Evolutionary conservation across 2,888 invertebrate species (phyloP), one percentile per base, ranked within the genome.

Genomic region (Sipunculus nudus): DNA sequence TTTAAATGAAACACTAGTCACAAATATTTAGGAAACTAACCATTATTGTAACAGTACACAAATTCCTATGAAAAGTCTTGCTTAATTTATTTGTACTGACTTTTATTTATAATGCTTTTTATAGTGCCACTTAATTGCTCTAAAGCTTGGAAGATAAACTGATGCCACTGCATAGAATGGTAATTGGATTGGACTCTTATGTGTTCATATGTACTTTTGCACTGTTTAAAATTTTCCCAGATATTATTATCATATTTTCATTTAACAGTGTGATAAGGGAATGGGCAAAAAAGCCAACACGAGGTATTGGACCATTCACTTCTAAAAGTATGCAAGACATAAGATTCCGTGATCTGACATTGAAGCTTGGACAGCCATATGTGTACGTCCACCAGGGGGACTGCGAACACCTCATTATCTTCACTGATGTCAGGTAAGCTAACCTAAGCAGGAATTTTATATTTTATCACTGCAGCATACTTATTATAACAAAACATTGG

Each of bases 381-480:
- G 87, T 97, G 0, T 97, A 92, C 85, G 87, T 91, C 63, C 97
- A 97, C 85, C 93, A 94, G 82, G 96, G 94, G 8, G 88, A 89
- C 76, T 97, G 96, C 84, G 96, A 97, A 84, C 97, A 97, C 84
- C 80, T 95, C 2, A 87, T 96, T 75, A 87, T 90, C 0, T 90
- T 96, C 80, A 90, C 90, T 0, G 92, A 93, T 79, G 86, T 91
- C 0, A 89, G 87, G 87, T 84, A 67, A 25, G 59, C n/a, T 49
- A 25, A 13, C 13, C 8, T 13, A 8, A 35, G 10, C 8, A 35
- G 35, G 13, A 8, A 55, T 13, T 54, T 54, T 16, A 43, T 43
- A 8, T 43, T 53, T 52, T 48, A 13, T 48, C 13, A 13, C 26
- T 48, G 32, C 35, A 13, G 35, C 16, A 35, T 35, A 35, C 16